Conservation (phyloP, 2,797 vertebrate species). For the Mus minutoides region DNA sequence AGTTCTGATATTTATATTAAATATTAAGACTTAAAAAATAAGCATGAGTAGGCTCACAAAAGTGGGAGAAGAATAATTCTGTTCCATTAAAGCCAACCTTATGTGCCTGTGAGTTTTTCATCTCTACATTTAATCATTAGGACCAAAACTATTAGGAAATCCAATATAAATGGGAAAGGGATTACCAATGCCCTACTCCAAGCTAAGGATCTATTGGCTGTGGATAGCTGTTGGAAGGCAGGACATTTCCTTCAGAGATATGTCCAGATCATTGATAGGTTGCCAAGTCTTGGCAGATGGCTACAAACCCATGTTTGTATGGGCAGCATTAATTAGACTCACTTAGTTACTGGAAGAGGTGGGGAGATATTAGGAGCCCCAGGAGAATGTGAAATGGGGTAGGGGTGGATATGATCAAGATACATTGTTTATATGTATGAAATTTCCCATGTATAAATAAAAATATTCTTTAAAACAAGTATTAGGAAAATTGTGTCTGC, state of each 20-base stretch:
- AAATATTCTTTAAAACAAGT: background rate
- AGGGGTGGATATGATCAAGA: background rate
- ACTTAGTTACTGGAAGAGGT: background rate
- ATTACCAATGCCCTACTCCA: background rate
- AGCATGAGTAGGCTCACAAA: background rate
- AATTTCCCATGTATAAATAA: background rate
- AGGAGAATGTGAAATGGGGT: background rate
- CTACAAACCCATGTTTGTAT: background rate
- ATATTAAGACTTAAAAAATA: constrained; percentile 20
- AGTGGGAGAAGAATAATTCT: background rate
- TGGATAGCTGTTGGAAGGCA: background rate
- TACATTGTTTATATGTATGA: background rate
- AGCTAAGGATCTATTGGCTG: background rate
- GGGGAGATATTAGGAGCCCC: background rate
- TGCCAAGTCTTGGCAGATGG: background rate
- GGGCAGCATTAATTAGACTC: too few relatives aligned
- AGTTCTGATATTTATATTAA: background rate
- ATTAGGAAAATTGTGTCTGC: background rate
- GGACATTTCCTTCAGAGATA: background rate
- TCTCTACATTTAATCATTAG: background rate
- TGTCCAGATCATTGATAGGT: background rate
- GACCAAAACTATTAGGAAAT: background rate
- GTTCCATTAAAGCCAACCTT: background rate
- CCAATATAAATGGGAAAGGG: background rate
- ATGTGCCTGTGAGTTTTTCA: background rate